These are phyloP conservation scores for Takifugu flavidus DNA, from an alignment of 2,113 vertebrate genomes.

Conservation along the genomic window DNA sequence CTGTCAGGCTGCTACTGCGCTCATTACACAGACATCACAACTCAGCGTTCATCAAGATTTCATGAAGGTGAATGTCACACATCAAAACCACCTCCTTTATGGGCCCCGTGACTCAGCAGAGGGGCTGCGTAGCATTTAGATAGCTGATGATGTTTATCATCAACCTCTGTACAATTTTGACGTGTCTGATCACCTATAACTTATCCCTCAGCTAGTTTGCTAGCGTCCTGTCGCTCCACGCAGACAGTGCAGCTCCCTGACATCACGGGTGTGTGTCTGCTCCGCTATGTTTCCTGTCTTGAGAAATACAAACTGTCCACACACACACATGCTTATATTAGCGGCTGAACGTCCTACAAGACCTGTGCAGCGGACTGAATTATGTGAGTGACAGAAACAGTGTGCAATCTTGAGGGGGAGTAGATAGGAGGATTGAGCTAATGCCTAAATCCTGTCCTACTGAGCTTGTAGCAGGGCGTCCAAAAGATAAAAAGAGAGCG, in stretches of 20 bases:
- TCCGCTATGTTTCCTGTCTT: slow-evolving; percentile 40
- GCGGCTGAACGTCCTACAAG: slow-evolving; percentile 35
- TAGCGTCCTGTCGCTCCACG: slow-evolving; percentile 4
- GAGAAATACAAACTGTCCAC: slow-evolving; percentile 32
- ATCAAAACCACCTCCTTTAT: slow-evolving; percentile 56
- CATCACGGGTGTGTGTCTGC: slow-evolving; percentile 6
- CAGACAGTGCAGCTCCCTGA: slow-evolving; percentile 7
- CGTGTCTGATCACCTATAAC: slow-evolving; percentile 21
- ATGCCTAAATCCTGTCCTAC: slow-evolving; percentile 67
- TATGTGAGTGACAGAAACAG: slow-evolving; percentile 55
- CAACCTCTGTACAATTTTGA: slow-evolving; percentile 30
- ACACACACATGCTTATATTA: slow-evolving; percentile 7
- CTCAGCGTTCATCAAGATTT: slow-evolving; percentile 67
- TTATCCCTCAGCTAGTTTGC: slow-evolving; percentile 14
- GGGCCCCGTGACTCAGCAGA: slow-evolving; percentile 54
- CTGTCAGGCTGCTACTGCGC: slow-evolving; percentile 57
- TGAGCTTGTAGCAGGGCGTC: slow-evolving; percentile 55
- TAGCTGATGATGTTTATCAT: no score
- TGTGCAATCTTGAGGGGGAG: slow-evolving; percentile 57
- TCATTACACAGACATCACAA: slow-evolving; percentile 62
- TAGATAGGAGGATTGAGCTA: slow-evolving; percentile 62
- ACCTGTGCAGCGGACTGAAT: slow-evolving; percentile 40
- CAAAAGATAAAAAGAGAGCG: slow-evolving; percentile 57
- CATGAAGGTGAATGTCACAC: slow-evolving; percentile 69
- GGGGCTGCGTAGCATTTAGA: neutral